phyloP scores from a whole-genome alignment of 1,140 invertebrate species.

The Tetragnatha versicolor region DNA sequence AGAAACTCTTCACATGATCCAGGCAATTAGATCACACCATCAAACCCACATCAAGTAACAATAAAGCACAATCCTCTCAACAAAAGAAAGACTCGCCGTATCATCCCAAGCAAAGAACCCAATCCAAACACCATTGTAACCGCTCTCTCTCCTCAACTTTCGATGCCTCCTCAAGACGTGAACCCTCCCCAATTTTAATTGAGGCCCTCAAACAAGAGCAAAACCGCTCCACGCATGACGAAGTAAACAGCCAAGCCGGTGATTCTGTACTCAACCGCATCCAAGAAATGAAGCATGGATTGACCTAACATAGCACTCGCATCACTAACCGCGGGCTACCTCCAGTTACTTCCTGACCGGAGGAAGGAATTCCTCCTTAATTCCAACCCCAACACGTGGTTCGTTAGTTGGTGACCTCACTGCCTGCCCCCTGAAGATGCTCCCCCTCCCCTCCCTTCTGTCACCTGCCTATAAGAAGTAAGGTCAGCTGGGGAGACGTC shows the following conservation, averaged over 20 bases:
- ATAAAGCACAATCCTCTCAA: too few species aligned
- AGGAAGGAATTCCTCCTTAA: slow-evolving; percentile 38
- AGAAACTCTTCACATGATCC: too few species aligned
- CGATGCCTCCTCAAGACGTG: too few species aligned
- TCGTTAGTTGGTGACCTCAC: slow-evolving; percentile 44
- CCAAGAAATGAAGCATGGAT: slow-evolving; percentile 17
- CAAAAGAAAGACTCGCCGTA: too few species aligned
- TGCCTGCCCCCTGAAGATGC: slow-evolving; percentile 6
- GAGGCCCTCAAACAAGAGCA: slow-evolving; percentile 18
- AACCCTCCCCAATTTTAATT: too few species aligned
- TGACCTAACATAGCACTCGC: slow-evolving; percentile 39
- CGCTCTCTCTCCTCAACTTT: too few species aligned
- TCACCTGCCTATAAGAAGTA: slow-evolving; percentile 41
- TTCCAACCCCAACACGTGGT: slow-evolving; percentile 30
- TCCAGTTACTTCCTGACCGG: slow-evolving; percentile 44
- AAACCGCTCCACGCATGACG: neutral
- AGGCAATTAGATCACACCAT: too few species aligned
- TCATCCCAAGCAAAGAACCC: too few species aligned
- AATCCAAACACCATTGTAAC: too few species aligned
- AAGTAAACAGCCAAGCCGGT: slow-evolving; percentile 17
- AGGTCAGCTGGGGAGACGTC: slow-evolving; percentile 33
- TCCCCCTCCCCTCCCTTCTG: slow-evolving; percentile 19
- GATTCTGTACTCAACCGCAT: slow-evolving; percentile 13
- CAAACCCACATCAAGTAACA: too few species aligned
- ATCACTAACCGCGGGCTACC: slow-evolving; percentile 29